Base-by-base conservation (phyloP, 2,888 invertebrate species). In the Melanostoma scalare region DNA sequence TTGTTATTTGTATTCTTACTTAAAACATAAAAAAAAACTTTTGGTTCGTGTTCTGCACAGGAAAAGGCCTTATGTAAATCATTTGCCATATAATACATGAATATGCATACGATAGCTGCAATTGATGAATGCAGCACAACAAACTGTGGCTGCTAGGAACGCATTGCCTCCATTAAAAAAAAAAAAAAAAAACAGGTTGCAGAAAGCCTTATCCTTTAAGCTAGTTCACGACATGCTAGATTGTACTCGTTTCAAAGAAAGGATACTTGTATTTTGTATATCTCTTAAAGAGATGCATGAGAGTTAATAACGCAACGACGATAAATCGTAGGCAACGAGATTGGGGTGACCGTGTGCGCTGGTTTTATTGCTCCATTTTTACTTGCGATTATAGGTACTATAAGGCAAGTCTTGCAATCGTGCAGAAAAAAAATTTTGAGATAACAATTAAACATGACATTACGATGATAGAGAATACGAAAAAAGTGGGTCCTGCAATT, bases 1-100 rank as follows among this genome's bases (percentile, higher is more conserved):
- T 80, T 80, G 74, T 42, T 60, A 61, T 50, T 55, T 78, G n/a
- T 35, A 42, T 46, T 38, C 63, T 35, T 31, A n/a, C 1, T 2
- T 31, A n/a, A 33, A 40, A 53, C 8, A 8, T 8, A 40, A n/a
- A 44, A 6, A 33, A 33, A 48, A 65, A 50, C 56, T 42, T 31
- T 56, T 56, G 50, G 42, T 50, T 10, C 44, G 31, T 68, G 36
- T 55, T 48, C 56, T 48, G 56, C 36, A 20, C 10, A 56, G 56
- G 35, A 48, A 69, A 50, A 61, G 35, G 42, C 63, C 36, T 63
- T 77, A 71, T 77, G 56, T 50, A 71, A 63, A 76, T 61, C 31
- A 1, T 58, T 31, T 42, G 31, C 40, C 31, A 31, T 58, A 31
- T 30, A 31, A 58, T 10, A 42, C 20, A 20, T 33, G 31, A 50